A percentile compares a stretch with the other conserved stretches of the same genome.
These are phyloP conservation scores for Neolamprologus modestus DNA, from an alignment of 2,113 vertebrate species.

Conservation along the genomic window DNA sequence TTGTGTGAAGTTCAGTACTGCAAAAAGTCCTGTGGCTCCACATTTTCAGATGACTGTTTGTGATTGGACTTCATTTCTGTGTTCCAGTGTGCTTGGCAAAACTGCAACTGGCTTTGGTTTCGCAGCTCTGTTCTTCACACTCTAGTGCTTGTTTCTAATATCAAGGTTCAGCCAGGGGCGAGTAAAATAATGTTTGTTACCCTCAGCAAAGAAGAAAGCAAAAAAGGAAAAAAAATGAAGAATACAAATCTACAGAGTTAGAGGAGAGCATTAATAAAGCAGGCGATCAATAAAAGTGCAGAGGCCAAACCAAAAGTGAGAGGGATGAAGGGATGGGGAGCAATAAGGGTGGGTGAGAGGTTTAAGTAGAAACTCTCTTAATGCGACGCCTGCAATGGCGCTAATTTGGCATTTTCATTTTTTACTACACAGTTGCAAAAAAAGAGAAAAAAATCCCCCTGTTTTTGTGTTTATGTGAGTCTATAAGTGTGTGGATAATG, in stretches of 20 bases:
- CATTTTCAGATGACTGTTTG: not conserved
- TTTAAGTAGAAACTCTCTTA: not conserved
- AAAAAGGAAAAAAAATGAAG: not conserved
- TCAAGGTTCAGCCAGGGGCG: not conserved
- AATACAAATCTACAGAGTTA: not conserved
- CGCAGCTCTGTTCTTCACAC: not conserved
- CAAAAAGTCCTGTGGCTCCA: not conserved
- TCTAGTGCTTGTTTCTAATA: not conserved
- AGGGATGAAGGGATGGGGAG: not conserved
- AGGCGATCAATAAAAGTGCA: not conserved
- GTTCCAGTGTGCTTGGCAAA: not conserved
- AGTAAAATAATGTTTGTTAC: not conserved
- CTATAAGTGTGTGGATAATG: not conserved
- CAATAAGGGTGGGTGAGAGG: not conserved
- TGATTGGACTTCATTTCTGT: not conserved
- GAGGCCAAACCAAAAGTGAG: constrained; percentile 8
- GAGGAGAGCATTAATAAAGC: constrained; percentile 4
- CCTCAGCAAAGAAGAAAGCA: not conserved
- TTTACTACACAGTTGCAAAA: not conserved
- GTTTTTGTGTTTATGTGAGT: not conserved
- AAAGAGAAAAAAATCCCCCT: not conserved
- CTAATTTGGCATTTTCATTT: not conserved
- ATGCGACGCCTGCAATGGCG: not conserved
- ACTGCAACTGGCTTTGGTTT: not conserved
- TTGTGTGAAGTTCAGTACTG: not conserved